Base-by-base conservation (phyloP, 64 coral and sea anemone species). In the Montipora capricornis region DNA sequence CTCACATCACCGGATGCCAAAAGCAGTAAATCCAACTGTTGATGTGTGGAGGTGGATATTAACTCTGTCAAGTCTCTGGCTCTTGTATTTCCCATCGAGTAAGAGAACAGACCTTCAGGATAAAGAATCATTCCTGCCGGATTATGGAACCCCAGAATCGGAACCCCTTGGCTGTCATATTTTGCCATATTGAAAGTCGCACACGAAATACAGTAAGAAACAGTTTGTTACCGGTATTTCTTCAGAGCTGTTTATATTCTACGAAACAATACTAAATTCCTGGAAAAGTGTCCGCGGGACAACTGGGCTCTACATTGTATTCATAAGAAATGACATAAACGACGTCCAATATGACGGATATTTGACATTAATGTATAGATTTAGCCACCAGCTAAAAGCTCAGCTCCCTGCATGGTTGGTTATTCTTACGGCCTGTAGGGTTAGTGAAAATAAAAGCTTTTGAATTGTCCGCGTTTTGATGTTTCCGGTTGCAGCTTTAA, bases 21-120 rank as follows among this genome's bases (percentile, higher is more conserved):
- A 37, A 37, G 37, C 37, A 37, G 37, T 37, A 37, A 37, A 37
- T 37, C 37, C 37, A 37, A 37, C 37, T 37, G 37, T 66, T 84
- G 81, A 14, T 77, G 53, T 77, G 83, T 85, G 19, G 77, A 80
- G 15, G 87, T 94, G 19, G 78, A 67, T 2, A 94, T 19, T 8
- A 76, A 16, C 73, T 94, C 93, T 49, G 93, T 84, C 1, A 94
- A 4, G n/a, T 82, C 53, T 76, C 24, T 22, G 44, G 67, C 87
- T 78, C 69, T 90, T 19, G 93, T 94, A 58, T 94, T 94, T 0
- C 87, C 93, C 68, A 89, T 90, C 8, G 93, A 48, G 37, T 94
- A 94, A 8, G 87, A 82, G 69, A 77, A 55, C 0, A 90, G 44
- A 22, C 93, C 93, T 44, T 77, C 20, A 55, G 80, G 79, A 83